Base-by-base conservation (phyloP, 2,888 invertebrate species). In the Hirtodrosophila alboralis region DNA sequence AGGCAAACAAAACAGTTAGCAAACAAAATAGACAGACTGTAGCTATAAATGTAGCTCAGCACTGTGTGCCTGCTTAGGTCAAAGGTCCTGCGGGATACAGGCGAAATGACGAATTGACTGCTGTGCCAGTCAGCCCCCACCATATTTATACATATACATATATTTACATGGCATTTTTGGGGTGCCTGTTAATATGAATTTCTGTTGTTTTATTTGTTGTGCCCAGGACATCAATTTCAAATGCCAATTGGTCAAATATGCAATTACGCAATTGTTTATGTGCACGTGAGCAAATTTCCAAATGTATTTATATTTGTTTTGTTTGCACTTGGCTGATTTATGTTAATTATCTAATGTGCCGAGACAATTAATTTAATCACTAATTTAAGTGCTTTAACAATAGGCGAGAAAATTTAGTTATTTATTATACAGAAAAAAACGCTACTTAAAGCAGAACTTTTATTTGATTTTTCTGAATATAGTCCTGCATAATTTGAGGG, bases 191-290 rank as follows among this genome's bases (percentile, higher is more conserved):
- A 38, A 38, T 57, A 71, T 66, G 28, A 13, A 44, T 49, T 48
- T 12, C 14, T 26, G 40, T 47, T 18, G 8, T 16, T 43, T 6
- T 13, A 31, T n/a, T 21, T 14, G 13, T 31, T 14, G 13, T 40
- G 37, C 53, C 47, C 61, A 58, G 48, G 40, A 75, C 75, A 76
- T 84, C 61, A 76, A 84, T 77, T 84, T 81, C 58, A 52, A 81
- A 68, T 76, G 64, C 54, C 77, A 80, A 84, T 69, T 61, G 79
- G 62, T 64, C 74, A 64, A 77, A 80, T 79, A 62, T 57, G 68
- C 65, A 84, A 72, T 76, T 75, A 79, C 62, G 34, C 78, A 76
- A 76, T 64, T 65, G 76, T 65, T 84, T 51, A 60, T 54, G 62
- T 41, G 37, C 41, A 59, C 43, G 57, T 58, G 16, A 43, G 57